Conservation (phyloP, 1,140 invertebrate genomes). For the Pristionchus pacificus region DNA sequence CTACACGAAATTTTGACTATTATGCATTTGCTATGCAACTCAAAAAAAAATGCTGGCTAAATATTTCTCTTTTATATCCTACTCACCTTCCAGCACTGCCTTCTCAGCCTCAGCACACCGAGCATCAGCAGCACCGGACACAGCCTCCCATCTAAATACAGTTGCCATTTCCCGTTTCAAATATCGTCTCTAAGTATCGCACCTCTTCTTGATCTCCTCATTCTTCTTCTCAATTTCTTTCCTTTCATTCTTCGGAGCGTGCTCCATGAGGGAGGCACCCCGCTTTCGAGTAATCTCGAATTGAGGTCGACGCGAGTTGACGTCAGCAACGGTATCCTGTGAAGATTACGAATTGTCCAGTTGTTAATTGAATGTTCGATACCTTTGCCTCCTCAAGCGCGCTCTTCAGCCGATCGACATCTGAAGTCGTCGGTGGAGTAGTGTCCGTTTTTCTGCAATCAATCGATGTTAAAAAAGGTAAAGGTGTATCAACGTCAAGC, state of each 20-base stretch:
- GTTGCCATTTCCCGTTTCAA: neutral
- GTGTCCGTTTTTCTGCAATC: no score
- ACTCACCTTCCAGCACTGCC: no score
- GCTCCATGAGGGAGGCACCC: constrained; percentile 13
- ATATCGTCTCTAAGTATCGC: constrained; percentile 1
- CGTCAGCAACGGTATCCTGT: neutral
- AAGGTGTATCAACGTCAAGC: no score
- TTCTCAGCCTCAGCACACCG: neutral
- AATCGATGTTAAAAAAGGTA: no score
- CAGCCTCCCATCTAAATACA: neutral
- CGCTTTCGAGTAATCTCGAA: constrained; percentile 27
- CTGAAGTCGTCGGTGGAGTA: constrained; percentile 1
- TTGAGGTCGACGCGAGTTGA: constrained; percentile 1
- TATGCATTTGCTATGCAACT: no score
- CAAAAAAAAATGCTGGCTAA: no score
- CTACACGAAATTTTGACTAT: no score
- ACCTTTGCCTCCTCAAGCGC: constrained; percentile 20
- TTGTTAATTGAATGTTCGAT: neutral
- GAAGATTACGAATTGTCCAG: neutral
- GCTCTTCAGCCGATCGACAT: constrained; percentile 21
- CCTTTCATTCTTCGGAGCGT: constrained; percentile 10
- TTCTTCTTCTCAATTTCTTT: constrained; percentile 25
- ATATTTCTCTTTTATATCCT: no score
- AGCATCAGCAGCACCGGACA: neutral
- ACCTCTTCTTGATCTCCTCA: constrained; percentile 17